Evolutionary conservation across 2,888 invertebrate species (phyloP).

Genomic region (Hermodice carunculata): DNA sequence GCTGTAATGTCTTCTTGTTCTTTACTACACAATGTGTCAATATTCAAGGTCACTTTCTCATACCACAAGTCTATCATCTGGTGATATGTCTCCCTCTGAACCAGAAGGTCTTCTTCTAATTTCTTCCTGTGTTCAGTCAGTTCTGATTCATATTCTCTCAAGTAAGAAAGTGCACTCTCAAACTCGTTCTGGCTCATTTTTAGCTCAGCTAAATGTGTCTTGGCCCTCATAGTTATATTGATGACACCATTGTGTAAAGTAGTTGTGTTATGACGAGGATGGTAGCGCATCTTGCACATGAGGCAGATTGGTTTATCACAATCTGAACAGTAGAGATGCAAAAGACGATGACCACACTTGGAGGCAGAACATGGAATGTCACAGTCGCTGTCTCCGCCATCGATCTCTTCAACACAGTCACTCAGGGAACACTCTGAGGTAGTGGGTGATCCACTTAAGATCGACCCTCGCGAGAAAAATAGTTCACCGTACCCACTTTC

Average conservation of each 20-base stretch:
- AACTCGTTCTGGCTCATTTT: background rate
- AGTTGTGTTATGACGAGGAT: slow-evolving; percentile 1
- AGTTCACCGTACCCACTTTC: too few relatives aligned
- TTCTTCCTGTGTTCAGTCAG: background rate
- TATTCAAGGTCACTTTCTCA: background rate
- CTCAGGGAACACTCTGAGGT: too few relatives aligned
- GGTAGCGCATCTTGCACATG: background rate
- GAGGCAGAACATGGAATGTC: too few relatives aligned
- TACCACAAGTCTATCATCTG: slow-evolving; percentile 4
- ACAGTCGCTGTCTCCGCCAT: too few relatives aligned
- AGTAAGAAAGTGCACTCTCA: background rate
- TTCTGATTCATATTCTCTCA: background rate
- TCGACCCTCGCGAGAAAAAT: too few relatives aligned
- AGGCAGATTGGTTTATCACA: background rate
- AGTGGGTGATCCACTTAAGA: too few relatives aligned
- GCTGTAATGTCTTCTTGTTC: too few relatives aligned
- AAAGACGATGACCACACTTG: too few relatives aligned
- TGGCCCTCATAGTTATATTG: background rate
- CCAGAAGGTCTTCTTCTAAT: background rate
- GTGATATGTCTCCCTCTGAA: background rate
- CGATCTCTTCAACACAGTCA: too few relatives aligned
- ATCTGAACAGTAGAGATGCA: slow-evolving; percentile 1
- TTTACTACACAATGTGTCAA: too few relatives aligned
- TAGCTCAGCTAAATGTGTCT: background rate
- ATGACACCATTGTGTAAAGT: background rate